Base-by-base conservation (phyloP, 2,797 vertebrate genomes). In the Sebastes hubbsi region DNA sequence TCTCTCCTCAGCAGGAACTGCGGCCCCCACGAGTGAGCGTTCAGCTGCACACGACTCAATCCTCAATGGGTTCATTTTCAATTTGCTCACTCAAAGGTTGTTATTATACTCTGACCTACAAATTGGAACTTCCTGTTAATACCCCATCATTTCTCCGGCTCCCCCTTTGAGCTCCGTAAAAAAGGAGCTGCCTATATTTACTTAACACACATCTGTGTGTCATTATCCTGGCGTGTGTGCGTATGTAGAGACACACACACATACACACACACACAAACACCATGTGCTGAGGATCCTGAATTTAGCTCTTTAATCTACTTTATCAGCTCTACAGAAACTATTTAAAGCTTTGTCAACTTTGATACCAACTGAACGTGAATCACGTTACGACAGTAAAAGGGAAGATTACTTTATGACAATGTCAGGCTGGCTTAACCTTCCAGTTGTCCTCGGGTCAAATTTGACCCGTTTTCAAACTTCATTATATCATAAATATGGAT, bases 61-160 rank as follows among this genome's bases (percentile, higher is more conserved):
- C 73, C 91, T 93, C 94, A 89, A 90, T 90, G 94, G 95, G 88
- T 93, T 96, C 90, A 95, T 95, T 96, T 96, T 95, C 95, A 96
- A 94, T 96, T 96, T 95, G 92, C 92, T 94, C 91, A 87, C 94
- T 96, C 95, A 95, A 95, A 96, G 95, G 91, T 94, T 94, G 96
- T 95, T 94, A 94, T 96, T 95, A 96, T 92, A 92, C 92, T 94
- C 87, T 95, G 96, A 96, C 95, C 95, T 94, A 94, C 90, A 96
- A 96, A 96, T 95, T 95, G 95, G 91, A 92, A 96, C 95, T 95
- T 96, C 95, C 95, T 83, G 85, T 89, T 95, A 94, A 95, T 85
- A 96, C 90, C 92, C 94, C 93, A 81, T 94, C 92, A 96, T 95
- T 94, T 94, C 86, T 92, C 84, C 90, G 77, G 90, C 88, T 89